These are phyloP conservation scores for Cynodonichthys magdalenae DNA, from an alignment of 2,797 vertebrate genomes.

Conservation along the genomic window DNA sequence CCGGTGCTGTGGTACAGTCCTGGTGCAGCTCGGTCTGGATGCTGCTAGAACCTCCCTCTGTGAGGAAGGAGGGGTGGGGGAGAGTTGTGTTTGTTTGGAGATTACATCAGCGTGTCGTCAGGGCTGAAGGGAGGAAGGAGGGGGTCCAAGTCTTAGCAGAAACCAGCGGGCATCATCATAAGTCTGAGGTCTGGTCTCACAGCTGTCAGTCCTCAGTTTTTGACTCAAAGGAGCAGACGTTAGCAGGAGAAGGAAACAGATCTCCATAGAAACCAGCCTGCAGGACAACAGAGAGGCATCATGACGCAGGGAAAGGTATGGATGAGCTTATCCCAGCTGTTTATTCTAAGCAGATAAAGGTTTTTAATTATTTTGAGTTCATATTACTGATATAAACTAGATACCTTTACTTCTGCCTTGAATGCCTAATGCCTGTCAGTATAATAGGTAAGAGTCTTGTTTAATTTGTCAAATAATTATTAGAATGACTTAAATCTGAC, in stretches of 20 bases:
- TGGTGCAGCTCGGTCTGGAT: constrained; percentile 67
- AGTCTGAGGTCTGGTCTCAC: constrained; percentile 10
- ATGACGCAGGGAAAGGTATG: constrained; percentile 84
- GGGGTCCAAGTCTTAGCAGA: constrained; percentile 40
- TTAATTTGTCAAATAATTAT: too few species aligned
- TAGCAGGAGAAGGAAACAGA: constrained; percentile 20
- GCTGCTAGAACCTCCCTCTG: constrained; percentile 73
- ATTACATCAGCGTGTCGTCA: constrained; percentile 62
- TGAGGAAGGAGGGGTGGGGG: background rate
- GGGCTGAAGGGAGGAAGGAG: constrained; percentile 16
- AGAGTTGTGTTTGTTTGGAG: constrained; percentile 45
- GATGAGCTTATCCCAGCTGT: background rate
- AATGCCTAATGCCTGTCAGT: too few species aligned
- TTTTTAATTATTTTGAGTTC: too few species aligned
- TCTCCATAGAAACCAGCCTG: constrained; percentile 17
- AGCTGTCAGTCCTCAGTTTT: background rate
- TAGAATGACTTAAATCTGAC: too few species aligned
- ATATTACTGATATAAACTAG: too few species aligned
- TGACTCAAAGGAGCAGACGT: constrained; percentile 5
- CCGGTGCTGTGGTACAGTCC: constrained; percentile 68
- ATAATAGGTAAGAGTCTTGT: too few species aligned
- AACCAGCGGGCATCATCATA: constrained; percentile 8
- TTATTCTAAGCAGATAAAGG: too few species aligned
- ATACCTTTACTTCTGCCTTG: too few species aligned
- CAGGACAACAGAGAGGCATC: constrained; percentile 32